A percentile compares a stretch with the other conserved stretches of the same genome.
These are phyloP conservation scores for Germaria angustata DNA, from an alignment of 2,888 invertebrate genomes.

Conservation along the genomic window DNA sequence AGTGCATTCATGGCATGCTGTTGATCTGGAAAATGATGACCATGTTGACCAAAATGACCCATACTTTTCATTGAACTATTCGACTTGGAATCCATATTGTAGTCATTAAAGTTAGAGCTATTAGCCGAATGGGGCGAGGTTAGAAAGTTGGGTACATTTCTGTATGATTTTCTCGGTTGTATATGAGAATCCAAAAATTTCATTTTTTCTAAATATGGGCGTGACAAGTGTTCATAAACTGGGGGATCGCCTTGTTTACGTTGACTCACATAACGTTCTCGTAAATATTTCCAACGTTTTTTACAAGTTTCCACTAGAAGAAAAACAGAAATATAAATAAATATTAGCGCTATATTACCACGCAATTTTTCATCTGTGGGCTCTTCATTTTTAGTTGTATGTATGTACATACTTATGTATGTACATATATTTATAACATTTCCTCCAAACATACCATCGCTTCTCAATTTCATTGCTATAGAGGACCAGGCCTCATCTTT, in stretches of 20 bases:
- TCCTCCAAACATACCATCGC: slow-evolving; percentile 75
- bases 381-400: no score
- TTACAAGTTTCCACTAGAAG: slow-evolving; percentile 79
- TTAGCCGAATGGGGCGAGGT: slow-evolving; percentile 78
- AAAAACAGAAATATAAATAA: no score
- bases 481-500: slow-evolving; percentile 80
- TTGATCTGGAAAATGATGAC: slow-evolving; percentile 73
- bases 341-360: no score
- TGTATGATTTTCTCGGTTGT: slow-evolving; percentile 79
- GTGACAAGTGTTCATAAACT: slow-evolving; percentile 79
- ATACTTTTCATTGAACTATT: slow-evolving; percentile 78
- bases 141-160: slow-evolving; percentile 78
- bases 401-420: no score
- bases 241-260: slow-evolving; percentile 80
- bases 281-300: slow-evolving; percentile 80
- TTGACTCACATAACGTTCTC: slow-evolving; percentile 80
- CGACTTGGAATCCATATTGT: slow-evolving; percentile 79
- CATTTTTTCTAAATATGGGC: slow-evolving; percentile 80
- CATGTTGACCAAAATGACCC: slow-evolving; percentile 73
- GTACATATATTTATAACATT: no score
- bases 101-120: slow-evolving; percentile 77
- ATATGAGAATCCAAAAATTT: slow-evolving; percentile 80
- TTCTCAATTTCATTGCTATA: slow-evolving; percentile 77
- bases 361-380: no score
- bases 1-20: slow-evolving; percentile 73